A percentile compares a stretch with the other conserved stretches of the same genome.
These are phyloP conservation scores for Cavia aperea DNA, from an alignment of 2,113 vertebrate species.

Conservation along the genomic window DNA sequence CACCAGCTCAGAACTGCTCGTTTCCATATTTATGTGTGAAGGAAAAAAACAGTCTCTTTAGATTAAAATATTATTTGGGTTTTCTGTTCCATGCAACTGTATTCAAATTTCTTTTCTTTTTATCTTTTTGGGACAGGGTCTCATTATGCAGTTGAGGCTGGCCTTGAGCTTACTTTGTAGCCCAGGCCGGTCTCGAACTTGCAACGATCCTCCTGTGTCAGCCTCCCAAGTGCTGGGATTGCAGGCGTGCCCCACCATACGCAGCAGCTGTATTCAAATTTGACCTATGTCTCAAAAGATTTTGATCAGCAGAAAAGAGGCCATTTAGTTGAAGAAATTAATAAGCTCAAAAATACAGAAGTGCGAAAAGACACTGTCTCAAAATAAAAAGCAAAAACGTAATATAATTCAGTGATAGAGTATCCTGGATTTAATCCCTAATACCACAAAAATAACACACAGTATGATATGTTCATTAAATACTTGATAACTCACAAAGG, in stretches of 20 bases:
- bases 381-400: too few species aligned
- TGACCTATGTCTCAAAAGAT: background rate
- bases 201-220: too few species aligned
- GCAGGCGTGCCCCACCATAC: too few species aligned
- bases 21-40: background rate
- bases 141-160: too few species aligned
- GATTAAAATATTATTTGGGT: background rate
- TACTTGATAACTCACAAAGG: background rate
- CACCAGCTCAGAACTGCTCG: background rate
- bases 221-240: too few species aligned
- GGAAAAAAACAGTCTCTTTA: background rate
- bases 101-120: too few species aligned
- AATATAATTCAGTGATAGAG: too few species aligned
- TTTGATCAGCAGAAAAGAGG: background rate
- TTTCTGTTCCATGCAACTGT: background rate
- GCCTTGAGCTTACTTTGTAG: too few species aligned
- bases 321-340: background rate
- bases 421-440: background rate
- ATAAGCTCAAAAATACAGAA: background rate
- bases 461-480: background rate
- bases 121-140: too few species aligned
- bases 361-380: background rate
- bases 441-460: background rate
- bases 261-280: background rate
- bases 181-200: too few species aligned